These are phyloP conservation scores for Tridacna gigas DNA, from an alignment of 2,888 invertebrate species.

Conservation along the genomic window DNA sequence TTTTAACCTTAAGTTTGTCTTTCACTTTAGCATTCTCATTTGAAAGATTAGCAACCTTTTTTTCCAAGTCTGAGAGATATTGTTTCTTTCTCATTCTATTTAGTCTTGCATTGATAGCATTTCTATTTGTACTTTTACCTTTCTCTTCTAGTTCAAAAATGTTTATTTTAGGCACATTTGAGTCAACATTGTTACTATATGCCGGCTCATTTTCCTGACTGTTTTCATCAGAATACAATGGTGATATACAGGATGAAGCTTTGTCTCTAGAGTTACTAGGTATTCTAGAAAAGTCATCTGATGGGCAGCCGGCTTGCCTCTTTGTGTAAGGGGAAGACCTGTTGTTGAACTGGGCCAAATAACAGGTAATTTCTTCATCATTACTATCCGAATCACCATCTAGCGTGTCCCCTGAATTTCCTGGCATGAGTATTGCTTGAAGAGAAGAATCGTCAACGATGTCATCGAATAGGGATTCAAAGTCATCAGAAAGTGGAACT, in stretches of 20 bases:
- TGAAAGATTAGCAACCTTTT: slow-evolving; percentile 32
- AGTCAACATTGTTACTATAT: too few relatives aligned
- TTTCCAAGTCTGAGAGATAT: slow-evolving; percentile 57
- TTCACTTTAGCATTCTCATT: slow-evolving; percentile 51
- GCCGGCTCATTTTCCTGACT: too few relatives aligned
- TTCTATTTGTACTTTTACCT: slow-evolving; percentile 40
- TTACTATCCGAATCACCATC: slow-evolving; percentile 3
- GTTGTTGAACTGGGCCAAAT: not conserved
- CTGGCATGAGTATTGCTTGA: not conserved
- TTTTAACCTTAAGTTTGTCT: slow-evolving; percentile 18
- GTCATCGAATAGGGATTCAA: slow-evolving; percentile 7
- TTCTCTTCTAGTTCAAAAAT: slow-evolving; percentile 1
- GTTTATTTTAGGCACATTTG: not conserved
- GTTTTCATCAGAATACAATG: too few relatives aligned
- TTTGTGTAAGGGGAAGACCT: not conserved
- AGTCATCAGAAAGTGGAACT: not conserved
- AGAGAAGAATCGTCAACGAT: not conserved
- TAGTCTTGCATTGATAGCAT: slow-evolving; percentile 65
- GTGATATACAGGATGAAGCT: too few relatives aligned
- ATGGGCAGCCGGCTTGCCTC: too few relatives aligned
- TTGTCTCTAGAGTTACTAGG: too few relatives aligned
- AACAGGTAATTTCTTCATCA: slow-evolving; percentile 1
- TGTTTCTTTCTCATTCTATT: slow-evolving; percentile 67
- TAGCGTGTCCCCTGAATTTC: not conserved
- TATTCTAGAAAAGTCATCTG: too few relatives aligned